Base-by-base conservation (phyloP, 2,888 invertebrate genomes). In the Thereva nobilitata region DNA sequence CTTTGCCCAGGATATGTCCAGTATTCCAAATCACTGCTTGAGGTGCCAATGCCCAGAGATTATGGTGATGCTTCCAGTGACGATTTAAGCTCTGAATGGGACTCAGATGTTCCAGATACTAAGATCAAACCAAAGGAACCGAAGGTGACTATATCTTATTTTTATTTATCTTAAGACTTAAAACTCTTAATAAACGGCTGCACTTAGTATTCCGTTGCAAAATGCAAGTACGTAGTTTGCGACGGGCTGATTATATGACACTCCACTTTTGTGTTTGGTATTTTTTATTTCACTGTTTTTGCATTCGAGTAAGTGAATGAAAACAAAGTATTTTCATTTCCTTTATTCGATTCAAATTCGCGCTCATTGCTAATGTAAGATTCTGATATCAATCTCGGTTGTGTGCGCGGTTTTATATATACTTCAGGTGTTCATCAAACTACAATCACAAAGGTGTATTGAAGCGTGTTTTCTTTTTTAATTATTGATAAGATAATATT, bases 51-150 rank as follows among this genome's bases (percentile, higher is more conserved):
- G 83, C 84, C 84, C 40, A 83, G 87, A 70, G 94, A 94, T 76
- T 95, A 91, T 79, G 93, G 92, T 9, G 93, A 93, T 75, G 91
- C 92, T n/a, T 92, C 92, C 72, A 92, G 92, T 77, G 94, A 95
- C 79, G 94, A 94, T 80, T 86, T 94, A 69, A 93, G 92, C 78
- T 93, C 93, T 9, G 94, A 94, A 76, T 94, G 94, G 93, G 93
- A 94, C 77, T 92, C 92, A 2, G 93, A 93, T 80, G 89, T 87
- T 5, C 85, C 87, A 10, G 87, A 88, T 37, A 61, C 57, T 38
- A 49, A 56, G 8, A 66, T 57, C 35, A 52, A 64, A 7, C 10
- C 47, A 5, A 70, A 70, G 54, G 67, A 70, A 37, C 54, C 23
- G 59, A 70, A 70, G 69, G 69, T 70, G 40, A 57, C 8, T 44